phyloP scores from a whole-genome alignment of 2,113 vertebrate genomes.

The Trichomycterus rosablanca region DNA sequence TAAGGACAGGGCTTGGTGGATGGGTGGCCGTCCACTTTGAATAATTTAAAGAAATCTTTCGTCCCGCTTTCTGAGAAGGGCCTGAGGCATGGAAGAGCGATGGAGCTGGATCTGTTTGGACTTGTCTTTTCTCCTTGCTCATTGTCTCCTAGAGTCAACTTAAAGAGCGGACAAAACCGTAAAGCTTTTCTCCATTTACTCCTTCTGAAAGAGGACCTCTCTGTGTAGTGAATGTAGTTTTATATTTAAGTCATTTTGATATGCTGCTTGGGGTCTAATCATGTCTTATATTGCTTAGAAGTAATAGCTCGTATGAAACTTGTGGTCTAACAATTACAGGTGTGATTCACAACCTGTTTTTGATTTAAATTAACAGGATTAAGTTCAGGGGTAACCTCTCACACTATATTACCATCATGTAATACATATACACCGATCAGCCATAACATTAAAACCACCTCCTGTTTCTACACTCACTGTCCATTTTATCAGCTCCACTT shows the following conservation, averaged over 20 bases:
- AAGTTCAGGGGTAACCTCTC: too few species aligned
- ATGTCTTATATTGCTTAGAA: too few species aligned
- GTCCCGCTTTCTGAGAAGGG: conserved; percentile 44
- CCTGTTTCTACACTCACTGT: too few species aligned
- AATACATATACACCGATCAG: too few species aligned
- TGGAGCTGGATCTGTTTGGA: conserved; percentile 40
- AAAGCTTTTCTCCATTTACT: not conserved
- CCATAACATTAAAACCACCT: too few species aligned
- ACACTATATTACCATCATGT: too few species aligned
- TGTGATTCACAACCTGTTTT: too few species aligned
- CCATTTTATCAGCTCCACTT: too few species aligned
- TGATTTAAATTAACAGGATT: too few species aligned
- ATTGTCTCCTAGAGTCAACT: conserved; percentile 10
- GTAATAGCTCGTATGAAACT: too few species aligned
- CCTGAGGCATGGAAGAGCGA: conserved; percentile 36
- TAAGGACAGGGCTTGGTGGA: conserved; percentile 40
- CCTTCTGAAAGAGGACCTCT: not conserved
- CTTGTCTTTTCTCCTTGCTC: conserved; percentile 28
- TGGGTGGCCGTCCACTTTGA: conserved; percentile 46
- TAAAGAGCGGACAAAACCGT: conserved; percentile 2
- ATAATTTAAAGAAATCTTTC: conserved; percentile 51
- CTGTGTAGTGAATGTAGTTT: not conserved
- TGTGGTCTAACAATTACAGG: too few species aligned
- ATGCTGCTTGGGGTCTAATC: too few species aligned
- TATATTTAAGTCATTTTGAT: not conserved